Percentiles rank a stretch among this genome's conserved stretches.
These are phyloP conservation scores for Porites australiensis DNA, from an alignment of 64 coral and sea anemone species.

Conservation along the genomic window DNA sequence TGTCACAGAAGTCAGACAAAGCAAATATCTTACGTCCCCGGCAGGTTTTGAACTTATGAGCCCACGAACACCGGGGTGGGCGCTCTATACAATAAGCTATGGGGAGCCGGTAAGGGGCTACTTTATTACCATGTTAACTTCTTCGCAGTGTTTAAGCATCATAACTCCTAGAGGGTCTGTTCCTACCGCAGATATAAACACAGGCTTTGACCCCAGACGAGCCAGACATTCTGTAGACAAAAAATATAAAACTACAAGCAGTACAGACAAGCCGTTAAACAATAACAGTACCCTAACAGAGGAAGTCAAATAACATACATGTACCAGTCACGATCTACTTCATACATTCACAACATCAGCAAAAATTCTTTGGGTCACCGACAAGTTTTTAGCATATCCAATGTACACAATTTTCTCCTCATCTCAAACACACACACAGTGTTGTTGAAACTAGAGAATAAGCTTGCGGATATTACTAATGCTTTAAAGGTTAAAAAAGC, in stretches of 20 bases:
- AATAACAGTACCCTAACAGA: no score
- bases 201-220: conserved; percentile 87
- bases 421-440: no score
- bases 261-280: background rate
- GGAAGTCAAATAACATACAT: no score
- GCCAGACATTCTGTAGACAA: conserved; percentile 80
- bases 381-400: no score
- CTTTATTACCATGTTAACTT: conserved; percentile 66
- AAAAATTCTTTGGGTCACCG: no score
- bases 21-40: background rate
- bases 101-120: background rate
- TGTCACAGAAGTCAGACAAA: no score
- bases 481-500: background rate
- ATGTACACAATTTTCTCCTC: no score
- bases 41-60: background rate
- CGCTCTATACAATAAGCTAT: no score
- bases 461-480: background rate
- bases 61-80: no score
- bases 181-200: conserved; percentile 92
- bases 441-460: no score
- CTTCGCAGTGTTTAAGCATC: conserved; percentile 88
- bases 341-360: no score
- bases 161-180: conserved; percentile 86
- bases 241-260: background rate
- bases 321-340: no score